These are phyloP conservation scores for Halictus ligatus DNA, from an alignment of 2,888 invertebrate genomes.

Conservation along the genomic window DNA sequence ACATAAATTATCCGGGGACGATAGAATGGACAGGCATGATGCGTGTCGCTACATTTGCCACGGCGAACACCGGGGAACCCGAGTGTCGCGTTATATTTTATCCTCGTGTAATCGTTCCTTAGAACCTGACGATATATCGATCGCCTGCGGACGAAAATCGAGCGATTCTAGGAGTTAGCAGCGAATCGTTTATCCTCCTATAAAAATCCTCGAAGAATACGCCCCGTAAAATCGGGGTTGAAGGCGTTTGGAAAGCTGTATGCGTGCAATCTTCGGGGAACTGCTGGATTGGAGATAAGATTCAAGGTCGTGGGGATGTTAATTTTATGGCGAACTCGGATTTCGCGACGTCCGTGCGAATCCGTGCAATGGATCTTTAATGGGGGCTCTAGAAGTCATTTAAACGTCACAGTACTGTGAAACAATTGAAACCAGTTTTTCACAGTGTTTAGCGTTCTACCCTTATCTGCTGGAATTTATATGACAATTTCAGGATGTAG, in stretches of 20 bases:
- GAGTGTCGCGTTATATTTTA: neutral
- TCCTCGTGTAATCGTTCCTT: neutral
- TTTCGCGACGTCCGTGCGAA: neutral
- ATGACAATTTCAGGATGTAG: too few relatives aligned
- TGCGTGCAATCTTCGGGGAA: neutral
- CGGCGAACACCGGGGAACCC: neutral
- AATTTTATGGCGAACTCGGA: neutral
- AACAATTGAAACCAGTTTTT: neutral
- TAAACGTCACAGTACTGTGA: too few relatives aligned
- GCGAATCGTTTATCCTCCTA: neutral
- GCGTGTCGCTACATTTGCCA: neutral
- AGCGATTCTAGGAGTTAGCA: neutral
- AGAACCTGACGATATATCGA: neutral
- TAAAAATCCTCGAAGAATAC: neutral
- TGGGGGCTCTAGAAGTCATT: too few relatives aligned
- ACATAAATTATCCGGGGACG: neutral
- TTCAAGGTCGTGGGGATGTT: neutral
- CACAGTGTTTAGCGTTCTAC: too few relatives aligned
- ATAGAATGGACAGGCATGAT: neutral
- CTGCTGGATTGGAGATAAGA: neutral
- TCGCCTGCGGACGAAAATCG: neutral
- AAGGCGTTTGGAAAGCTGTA: neutral
- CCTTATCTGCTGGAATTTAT: too few relatives aligned
- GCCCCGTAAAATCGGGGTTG: neutral
- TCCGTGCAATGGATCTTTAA: neutral